Conservation (phyloP, 2,888 invertebrate genomes). For the Caenorhabditis zanzibari region DNA sequence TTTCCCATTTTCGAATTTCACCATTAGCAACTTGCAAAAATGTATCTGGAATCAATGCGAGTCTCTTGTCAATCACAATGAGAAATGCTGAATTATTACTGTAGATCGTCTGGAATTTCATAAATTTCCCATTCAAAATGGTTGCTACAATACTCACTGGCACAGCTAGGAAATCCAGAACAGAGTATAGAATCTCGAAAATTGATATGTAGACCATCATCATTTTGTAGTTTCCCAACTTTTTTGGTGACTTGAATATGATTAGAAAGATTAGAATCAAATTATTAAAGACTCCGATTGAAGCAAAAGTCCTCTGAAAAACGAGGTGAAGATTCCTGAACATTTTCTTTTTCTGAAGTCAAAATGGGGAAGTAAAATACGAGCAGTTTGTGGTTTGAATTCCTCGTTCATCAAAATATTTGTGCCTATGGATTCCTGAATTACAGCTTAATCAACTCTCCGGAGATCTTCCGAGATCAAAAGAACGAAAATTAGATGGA, state of each 20-base stretch:
- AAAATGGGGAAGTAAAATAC: no score
- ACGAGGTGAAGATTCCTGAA: no score
- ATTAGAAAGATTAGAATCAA: conserved; percentile 21
- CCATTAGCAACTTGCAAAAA: neutral
- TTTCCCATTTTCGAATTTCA: no score
- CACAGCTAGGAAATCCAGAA: conserved; percentile 23
- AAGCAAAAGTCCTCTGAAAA: neutral
- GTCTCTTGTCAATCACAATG: neutral
- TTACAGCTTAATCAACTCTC: no score
- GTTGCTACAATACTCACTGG: neutral
- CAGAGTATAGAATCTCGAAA: conserved; percentile 36
- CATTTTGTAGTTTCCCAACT: conserved; percentile 32
- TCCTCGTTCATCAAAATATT: no score
- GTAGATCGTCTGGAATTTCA: conserved; percentile 12
- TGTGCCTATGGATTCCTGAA: no score
- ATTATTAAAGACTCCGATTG: conserved; percentile 18
- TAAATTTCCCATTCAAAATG: neutral
- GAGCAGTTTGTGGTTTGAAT: no score
- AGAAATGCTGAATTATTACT: conserved; percentile 3
- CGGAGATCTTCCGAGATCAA: neutral
- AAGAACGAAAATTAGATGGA: neutral
- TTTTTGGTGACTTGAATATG: conserved; percentile 45
- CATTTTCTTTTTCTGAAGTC: no score
- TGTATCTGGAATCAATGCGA: neutral
- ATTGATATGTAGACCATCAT: conserved; percentile 36